Percentiles rank a stretch among this genome's conserved stretches.
Conservation (phyloP, 2,797 vertebrate species). For the Dendrocincla fuliginosa region DNA sequence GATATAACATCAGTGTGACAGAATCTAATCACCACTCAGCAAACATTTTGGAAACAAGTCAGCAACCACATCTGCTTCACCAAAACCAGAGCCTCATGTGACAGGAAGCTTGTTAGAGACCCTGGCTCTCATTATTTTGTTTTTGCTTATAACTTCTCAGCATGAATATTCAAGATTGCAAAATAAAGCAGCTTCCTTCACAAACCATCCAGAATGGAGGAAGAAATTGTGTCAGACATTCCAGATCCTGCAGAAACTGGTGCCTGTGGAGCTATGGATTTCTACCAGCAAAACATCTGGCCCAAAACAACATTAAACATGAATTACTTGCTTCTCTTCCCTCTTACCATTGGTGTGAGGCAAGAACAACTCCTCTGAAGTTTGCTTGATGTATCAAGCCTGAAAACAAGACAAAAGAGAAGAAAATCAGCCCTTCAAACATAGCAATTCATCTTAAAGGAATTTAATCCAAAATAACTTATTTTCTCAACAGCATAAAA, state of each 20-base stretch:
- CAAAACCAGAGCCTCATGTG: constrained; percentile 23
- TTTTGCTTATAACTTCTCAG: constrained; percentile 49
- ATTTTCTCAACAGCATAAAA: background rate
- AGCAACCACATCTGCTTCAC: constrained; percentile 54
- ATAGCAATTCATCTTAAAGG: background rate
- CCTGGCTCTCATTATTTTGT: constrained; percentile 30
- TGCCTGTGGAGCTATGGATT: constrained; percentile 61
- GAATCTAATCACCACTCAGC: constrained; percentile 53
- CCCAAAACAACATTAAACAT: constrained; percentile 1
- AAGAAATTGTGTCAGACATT: constrained; percentile 37
- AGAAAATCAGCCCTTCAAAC: background rate
- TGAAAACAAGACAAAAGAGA: background rate
- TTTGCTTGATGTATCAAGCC: background rate
- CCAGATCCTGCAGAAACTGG: constrained; percentile 40
- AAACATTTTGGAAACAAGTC: constrained; percentile 45
- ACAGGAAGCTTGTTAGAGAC: constrained; percentile 53
- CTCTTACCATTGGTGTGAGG: background rate
- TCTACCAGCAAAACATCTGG: constrained; percentile 57
- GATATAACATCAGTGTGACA: constrained; percentile 23
- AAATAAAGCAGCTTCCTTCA: constrained; percentile 34
- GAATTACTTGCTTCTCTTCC: constrained; percentile 14
- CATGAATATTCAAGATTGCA: constrained; percentile 36
- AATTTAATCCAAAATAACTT: background rate
- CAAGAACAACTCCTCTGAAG: constrained; percentile 11
- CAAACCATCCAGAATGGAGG: constrained; percentile 1